Base-by-base conservation (phyloP, 2,113 vertebrate genomes). In the Bothrops jararaca region DNA sequence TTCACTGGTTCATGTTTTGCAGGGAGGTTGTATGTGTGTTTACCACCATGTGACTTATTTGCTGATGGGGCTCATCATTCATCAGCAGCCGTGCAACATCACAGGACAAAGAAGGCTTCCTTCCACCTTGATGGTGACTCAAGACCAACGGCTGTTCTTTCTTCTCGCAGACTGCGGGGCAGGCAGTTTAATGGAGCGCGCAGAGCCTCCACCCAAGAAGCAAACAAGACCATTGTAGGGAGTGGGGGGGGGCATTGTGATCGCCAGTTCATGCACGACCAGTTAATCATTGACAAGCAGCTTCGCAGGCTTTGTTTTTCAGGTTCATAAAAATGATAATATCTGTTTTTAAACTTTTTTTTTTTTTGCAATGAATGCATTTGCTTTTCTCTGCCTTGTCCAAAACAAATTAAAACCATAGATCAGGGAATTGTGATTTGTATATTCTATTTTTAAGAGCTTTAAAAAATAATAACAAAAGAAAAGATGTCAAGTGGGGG, bases 221-320 rank as follows among this genome's bases (percentile, higher is more conserved):
- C 56, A 86, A 23, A 89, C 94, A 54, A 39, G 42, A 95, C 74
- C 74, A 29, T 94, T 87, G 29, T 88, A 94, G 92, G 57, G 3
- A 87, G 10, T 96, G 86, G 42, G 91, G 42, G 91, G 58, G 29
- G 89, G 57, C 91, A 89, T 91, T 94, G 90, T 86, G 94, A 93
- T 90, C 42, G 1, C 23, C 42, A 93, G 20, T 95, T 26, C 0
- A 0, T 89, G 95, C 93, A 96, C 95, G 96, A 89, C 94, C 96
- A 95, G 93, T 96, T 96, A 96, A 94, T 96, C 92, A 93, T 95
- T 97, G 93, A 95, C 90, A 58, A 91, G 8, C 34, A 45, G 56
- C 56, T 56, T 93, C 90, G 20, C 92, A 93, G 74, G 22, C 48
- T 87, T 95, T 96, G 95, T 94, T 96, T 96, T 95, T 94, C 80